These are phyloP conservation scores for Grallaria varia DNA, from an alignment of 2,113 vertebrate species.

Conservation along the genomic window DNA sequence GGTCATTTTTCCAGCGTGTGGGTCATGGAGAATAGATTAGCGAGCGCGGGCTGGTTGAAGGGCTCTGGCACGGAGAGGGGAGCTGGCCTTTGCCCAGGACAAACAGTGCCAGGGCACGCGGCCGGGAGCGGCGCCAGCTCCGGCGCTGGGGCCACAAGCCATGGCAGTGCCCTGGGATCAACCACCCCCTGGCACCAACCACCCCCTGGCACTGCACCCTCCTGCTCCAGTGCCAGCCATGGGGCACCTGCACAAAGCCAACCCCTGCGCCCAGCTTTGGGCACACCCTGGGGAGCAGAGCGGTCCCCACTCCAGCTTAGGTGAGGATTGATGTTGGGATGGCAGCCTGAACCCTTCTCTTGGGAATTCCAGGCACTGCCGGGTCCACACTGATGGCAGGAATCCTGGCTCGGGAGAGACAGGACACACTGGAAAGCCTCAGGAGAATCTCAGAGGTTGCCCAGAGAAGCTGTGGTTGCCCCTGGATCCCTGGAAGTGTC, in stretches of 20 bases:
- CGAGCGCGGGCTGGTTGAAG: neutral
- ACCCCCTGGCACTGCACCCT: rapidly evolving
- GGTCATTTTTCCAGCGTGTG: constrained; percentile 50
- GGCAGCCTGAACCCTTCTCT: neutral
- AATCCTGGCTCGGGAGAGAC: neutral
- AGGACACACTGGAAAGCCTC: neutral
- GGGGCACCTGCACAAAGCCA: neutral
- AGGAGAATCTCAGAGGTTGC: neutral
- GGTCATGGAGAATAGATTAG: constrained; percentile 59
- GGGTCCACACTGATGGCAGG: neutral
- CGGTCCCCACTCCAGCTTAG: rapidly evolving
- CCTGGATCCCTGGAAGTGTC: neutral
- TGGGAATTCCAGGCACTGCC: neutral
- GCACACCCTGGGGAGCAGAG: neutral
- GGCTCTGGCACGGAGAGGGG: neutral
- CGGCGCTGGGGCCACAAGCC: neutral
- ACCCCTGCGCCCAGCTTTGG: rapidly evolving
- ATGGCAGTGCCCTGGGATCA: neutral
- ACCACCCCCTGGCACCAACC: too few relatives aligned
- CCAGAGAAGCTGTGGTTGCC: neutral
- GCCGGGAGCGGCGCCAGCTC: neutral
- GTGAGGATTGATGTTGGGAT: rapidly evolving
- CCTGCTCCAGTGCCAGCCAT: rapidly evolving
- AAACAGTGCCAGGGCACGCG: constrained; percentile 24
- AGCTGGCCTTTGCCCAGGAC: constrained; percentile 52